Evolutionary conservation across 2,888 invertebrate genomes (phyloP).

Genomic region (Scaptodrosophila latifasciaeformis): DNA sequence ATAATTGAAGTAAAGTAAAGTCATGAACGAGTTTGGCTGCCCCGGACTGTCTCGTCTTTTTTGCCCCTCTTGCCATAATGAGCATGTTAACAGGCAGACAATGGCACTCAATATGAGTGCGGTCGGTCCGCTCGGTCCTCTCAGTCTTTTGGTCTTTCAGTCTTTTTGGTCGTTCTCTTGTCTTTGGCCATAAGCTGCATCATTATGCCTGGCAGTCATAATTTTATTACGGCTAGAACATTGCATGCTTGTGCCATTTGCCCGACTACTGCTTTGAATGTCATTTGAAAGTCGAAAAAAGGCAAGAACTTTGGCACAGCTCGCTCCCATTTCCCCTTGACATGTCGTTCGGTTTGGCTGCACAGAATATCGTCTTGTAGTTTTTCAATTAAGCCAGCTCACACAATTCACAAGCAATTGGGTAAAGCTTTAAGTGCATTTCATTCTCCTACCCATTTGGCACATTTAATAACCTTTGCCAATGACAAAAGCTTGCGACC

Average conservation of each 20-base stretch:
- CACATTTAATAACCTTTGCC: too few species aligned
- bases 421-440: too few species aligned
- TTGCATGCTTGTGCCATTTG: too few species aligned
- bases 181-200: conserved; percentile 1
- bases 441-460: too few species aligned
- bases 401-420: neutral
- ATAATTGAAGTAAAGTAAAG: conserved; percentile 71
- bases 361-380: too few species aligned
- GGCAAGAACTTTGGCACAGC: too few species aligned
- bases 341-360: too few species aligned
- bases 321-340: too few species aligned
- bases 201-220: conserved; percentile 1
- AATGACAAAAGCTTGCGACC: too few species aligned
- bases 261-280: conserved; percentile 40
- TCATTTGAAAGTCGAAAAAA: conserved; percentile 53
- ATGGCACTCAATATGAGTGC: conserved; percentile 58
- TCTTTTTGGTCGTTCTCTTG: conserved; percentile 13
- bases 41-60: conserved; percentile 21
- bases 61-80: conserved; percentile 48
- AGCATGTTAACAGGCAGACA: conserved; percentile 68
- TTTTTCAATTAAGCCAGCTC: conserved; percentile 3
- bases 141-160: conserved; percentile 7
- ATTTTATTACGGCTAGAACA: conserved; percentile 8
- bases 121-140: conserved; percentile 5
- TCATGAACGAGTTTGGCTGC: conserved; percentile 61